Evolutionary conservation across 2,888 invertebrate genomes (phyloP).

Genomic region (Oxyteleia sp.): DNA sequence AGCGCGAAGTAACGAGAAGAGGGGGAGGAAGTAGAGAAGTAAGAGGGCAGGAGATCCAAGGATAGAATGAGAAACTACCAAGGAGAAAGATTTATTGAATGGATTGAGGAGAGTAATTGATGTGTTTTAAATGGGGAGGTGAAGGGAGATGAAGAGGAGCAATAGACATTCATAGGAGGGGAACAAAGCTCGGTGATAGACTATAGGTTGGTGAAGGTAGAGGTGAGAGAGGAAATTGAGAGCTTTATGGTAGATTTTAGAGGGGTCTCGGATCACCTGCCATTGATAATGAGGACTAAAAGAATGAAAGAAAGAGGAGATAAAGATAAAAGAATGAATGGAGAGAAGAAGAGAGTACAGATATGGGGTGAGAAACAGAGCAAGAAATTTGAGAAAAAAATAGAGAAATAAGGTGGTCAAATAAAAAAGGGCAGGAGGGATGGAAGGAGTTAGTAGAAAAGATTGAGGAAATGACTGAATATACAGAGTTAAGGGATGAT

Average conservation of each 20-base stretch:
- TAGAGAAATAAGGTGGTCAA: not conserved
- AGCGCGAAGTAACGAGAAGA: conserved; percentile 51
- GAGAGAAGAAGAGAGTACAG: conserved; percentile 5
- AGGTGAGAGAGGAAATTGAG: not conserved
- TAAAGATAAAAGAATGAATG: not conserved
- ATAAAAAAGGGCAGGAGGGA: not conserved
- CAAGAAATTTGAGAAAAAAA: not conserved
- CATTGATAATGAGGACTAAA: not conserved
- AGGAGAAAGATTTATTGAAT: conserved; percentile 3
- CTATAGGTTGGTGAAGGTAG: not conserved
- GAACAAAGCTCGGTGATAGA: conserved; percentile 11
- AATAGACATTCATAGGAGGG: conserved; percentile 27
- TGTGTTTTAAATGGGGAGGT: conserved; percentile 1
- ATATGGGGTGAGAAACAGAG: conserved; percentile 2
- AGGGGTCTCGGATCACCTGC: conserved; percentile 20
- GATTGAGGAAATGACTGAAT: not conserved
- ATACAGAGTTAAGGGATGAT: not conserved
- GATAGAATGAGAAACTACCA: not conserved
- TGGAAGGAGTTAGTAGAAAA: conserved; percentile 3
- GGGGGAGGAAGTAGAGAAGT: conserved; percentile 30
- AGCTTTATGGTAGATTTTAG: conserved; percentile 8
- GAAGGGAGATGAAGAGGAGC: not conserved
- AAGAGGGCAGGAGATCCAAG: conserved; percentile 6
- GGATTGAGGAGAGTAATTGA: conserved; percentile 8
- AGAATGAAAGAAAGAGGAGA: not conserved